phyloP scores from a whole-genome alignment of 2,113 vertebrate species.

The Labrus mixtus region DNA sequence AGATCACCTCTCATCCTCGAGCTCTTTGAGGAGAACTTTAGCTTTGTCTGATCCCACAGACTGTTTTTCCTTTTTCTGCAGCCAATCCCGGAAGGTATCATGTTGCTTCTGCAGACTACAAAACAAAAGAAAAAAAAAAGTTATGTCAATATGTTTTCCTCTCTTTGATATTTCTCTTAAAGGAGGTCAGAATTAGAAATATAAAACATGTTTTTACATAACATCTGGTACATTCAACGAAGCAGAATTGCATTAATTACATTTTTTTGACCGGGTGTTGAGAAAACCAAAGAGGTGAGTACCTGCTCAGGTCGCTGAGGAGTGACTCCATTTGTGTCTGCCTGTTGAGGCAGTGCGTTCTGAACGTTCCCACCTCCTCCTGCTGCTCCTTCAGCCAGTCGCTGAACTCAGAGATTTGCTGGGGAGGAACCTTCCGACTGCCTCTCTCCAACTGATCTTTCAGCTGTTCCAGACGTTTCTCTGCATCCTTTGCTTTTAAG shows the following conservation, averaged over 20 bases:
- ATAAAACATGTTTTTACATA: too few relatives aligned
- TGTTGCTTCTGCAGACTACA: conserved; percentile 79
- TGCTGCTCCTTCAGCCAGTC: conserved; percentile 87
- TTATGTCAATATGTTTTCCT: too few relatives aligned
- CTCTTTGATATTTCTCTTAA: too few relatives aligned
- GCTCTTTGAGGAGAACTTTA: conserved; percentile 68
- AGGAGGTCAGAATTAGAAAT: too few relatives aligned
- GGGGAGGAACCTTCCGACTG: conserved; percentile 82
- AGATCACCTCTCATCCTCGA: conserved; percentile 79
- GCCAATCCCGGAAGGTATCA: conserved; percentile 75
- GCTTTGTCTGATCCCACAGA: conserved; percentile 48
- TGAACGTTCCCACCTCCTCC: conserved; percentile 84
- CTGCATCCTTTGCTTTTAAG: conserved; percentile 85
- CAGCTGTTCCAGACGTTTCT: conserved; percentile 85
- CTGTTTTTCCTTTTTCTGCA: conserved; percentile 75
- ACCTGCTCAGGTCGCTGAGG: conserved; percentile 86
- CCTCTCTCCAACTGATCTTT: conserved; percentile 82
- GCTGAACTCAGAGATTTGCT: conserved; percentile 81
- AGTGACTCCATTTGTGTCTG: conserved; percentile 82
- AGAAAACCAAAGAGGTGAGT: neutral
- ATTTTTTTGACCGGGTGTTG: neutral
- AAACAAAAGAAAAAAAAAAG: neutral
- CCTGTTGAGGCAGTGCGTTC: conserved; percentile 82
- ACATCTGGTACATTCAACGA: too few relatives aligned
- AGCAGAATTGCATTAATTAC: too few relatives aligned